Conservation (phyloP, 2,797 vertebrate species). For the Podarcis lilfordi region DNA sequence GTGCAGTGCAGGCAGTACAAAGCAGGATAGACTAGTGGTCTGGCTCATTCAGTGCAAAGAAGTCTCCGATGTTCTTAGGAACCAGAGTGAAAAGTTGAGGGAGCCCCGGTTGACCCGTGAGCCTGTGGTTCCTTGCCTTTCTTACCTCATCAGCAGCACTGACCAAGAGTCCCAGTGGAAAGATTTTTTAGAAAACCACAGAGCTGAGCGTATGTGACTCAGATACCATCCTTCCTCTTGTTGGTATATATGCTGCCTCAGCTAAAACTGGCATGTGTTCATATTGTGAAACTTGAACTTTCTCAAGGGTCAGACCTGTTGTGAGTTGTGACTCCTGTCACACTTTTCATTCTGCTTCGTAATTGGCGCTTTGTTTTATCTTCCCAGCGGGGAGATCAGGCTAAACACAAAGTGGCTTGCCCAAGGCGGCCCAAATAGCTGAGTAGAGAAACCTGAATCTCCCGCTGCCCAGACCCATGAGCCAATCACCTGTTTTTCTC, state of each 20-base stretch:
- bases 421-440: no score
- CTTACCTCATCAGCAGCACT: not conserved
- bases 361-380: not conserved
- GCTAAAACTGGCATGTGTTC: slow-evolving; percentile 44
- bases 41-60: no score
- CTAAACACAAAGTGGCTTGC: not conserved
- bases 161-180: not conserved
- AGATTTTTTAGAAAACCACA: not conserved
- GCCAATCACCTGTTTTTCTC: not conserved
- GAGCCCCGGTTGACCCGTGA: not conserved
- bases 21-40: no score
- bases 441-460: not conserved
- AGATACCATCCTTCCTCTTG: slow-evolving; percentile 19
- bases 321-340: not conserved
- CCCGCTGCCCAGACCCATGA: not conserved
- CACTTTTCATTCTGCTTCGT: not conserved
- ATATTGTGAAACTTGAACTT: slow-evolving; percentile 42
- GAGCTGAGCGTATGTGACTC: not conserved
- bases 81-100: not conserved
- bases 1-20: no score
- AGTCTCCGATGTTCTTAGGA: not conserved
- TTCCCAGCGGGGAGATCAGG: no score
- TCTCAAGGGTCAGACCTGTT: not conserved
- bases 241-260: slow-evolving; percentile 38
- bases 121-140: not conserved